Conservation (phyloP, 2,888 invertebrate genomes). For the Luperina testacea region DNA sequence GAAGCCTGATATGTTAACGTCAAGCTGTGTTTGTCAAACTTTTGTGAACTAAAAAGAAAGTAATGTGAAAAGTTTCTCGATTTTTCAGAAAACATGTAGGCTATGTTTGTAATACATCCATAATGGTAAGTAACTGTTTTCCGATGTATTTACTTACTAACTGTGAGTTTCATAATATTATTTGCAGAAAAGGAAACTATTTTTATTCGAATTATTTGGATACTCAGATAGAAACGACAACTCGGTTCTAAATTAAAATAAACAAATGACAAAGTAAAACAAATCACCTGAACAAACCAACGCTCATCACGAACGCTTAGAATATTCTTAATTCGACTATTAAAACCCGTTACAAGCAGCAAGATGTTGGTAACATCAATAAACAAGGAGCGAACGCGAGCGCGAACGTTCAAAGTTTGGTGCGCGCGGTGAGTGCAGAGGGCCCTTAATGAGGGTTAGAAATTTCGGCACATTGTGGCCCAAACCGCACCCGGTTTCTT, state of each 20-base stretch:
- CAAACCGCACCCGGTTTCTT: conserved; percentile 89
- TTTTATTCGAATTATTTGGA: not conserved
- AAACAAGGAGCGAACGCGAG: conserved; percentile 86
- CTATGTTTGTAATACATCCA: conserved; percentile 56
- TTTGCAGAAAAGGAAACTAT: not conserved
- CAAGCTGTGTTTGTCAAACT: conserved; percentile 63
- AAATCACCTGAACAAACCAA: conserved; percentile 69
- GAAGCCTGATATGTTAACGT: conserved; percentile 60
- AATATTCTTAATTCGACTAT: conserved; percentile 87
- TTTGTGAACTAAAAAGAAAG: conserved; percentile 61
- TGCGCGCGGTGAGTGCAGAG: conserved; percentile 88
- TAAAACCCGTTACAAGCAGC: conserved; percentile 85
- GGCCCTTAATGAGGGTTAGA: conserved; percentile 89
- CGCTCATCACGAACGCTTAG: conserved; percentile 75
- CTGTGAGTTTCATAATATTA: not conserved
- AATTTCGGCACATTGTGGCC: conserved; percentile 89
- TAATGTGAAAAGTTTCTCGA: conserved; percentile 60
- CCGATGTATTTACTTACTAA: conserved; percentile 27
- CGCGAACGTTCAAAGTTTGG: conserved; percentile 86
- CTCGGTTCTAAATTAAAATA: conserved; percentile 31
- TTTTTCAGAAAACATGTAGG: conserved; percentile 57
- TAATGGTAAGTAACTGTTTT: conserved; percentile 42
- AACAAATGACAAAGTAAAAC: conserved; percentile 70
- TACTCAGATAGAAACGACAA: not conserved
- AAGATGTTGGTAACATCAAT: conserved; percentile 87